Base-by-base conservation (phyloP, 2,888 invertebrate genomes). In the Frankliniella intonsa region DNA sequence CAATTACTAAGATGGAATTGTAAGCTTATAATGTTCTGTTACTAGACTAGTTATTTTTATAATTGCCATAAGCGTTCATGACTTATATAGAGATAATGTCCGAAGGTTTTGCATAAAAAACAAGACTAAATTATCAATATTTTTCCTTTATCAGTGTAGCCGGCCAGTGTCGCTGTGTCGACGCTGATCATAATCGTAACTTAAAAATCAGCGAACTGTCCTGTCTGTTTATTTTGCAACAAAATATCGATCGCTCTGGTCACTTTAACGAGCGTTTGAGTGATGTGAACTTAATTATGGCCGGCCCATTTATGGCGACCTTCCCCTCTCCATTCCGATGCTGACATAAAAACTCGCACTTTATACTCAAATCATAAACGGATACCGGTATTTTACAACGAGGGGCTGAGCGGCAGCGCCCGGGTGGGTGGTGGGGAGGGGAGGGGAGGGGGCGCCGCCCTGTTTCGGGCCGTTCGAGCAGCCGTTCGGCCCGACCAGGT, bases 311-410 rank as follows among this genome's bases (percentile, higher is more conserved):
- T 76, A 76, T 76, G 69, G 25, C 69, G 9, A 25, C 25, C 62
- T 76, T 12, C 69, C 25, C 69, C 10, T 17, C 62, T n/a, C 62
- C 19, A n/a, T n/a, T 55, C 14, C 55, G 25, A 10, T 10, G 69
- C 69, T 25, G 22, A 12, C 69, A 25, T 76, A 76, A 76, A 76
- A 76, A 76, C 22, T 22, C 8, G 25, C 69, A 76, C 25, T 76
- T 76, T 76, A 76, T 76, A 12, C 69, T 76, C 69, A 76, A 76
- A 76, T 76, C 69, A 76, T 76, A 76, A 69, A 76, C 69, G 69
- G 25, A 22, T 76, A 22, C 69, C 69, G 69, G 69, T 76, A 25
- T 76, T 76, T 76, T 76, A 76, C 69, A 25, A 22, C 69, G 69
- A 22, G 9, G 22, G 11, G 25, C 69, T 11, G 22, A n/a, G 69